phyloP scores from a whole-genome alignment of 2,888 invertebrate genomes.

The Ganaspis brasiliensis region DNA sequence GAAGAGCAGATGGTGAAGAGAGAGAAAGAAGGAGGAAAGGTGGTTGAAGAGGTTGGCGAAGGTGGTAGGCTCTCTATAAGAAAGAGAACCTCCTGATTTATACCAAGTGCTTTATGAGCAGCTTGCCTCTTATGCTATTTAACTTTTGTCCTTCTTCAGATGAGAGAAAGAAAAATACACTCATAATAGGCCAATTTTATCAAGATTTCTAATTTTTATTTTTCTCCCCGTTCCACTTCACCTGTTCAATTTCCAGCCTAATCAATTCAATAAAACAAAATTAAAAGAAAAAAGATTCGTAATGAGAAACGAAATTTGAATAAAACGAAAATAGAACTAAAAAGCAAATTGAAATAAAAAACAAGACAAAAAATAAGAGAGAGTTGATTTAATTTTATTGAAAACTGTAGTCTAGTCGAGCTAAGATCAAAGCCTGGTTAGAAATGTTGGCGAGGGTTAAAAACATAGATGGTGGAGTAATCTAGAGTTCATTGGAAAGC shows the following conservation, averaged over 20 bases:
- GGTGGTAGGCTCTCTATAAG: conserved; percentile 52
- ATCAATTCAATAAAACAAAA: no score
- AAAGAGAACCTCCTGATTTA: conserved; percentile 70
- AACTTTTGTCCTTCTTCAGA: conserved; percentile 67
- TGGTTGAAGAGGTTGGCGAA: conserved; percentile 37
- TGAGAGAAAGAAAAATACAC: conserved; percentile 39
- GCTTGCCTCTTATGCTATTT: conserved; percentile 63
- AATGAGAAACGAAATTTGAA: no score
- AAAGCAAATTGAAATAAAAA: no score
- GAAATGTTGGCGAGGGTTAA: not conserved
- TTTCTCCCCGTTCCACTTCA: not conserved
- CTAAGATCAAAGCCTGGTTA: conserved; percentile 16
- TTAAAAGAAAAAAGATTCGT: no score
- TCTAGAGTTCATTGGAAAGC: conserved; percentile 28
- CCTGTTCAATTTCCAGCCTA: no score
- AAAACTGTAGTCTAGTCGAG: not conserved
- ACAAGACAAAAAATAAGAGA: no score
- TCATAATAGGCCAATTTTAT: not conserved
- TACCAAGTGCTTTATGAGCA: conserved; percentile 73
- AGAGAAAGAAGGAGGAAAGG: conserved; percentile 49
- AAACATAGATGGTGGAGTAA: conserved; percentile 19
- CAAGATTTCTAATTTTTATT: not conserved
- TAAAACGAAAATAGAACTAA: no score
- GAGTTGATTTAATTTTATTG: no score
- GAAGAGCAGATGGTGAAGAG: conserved; percentile 39